Base-by-base conservation (phyloP, 1,140 invertebrate genomes). In the Eriosoma lanigerum region DNA sequence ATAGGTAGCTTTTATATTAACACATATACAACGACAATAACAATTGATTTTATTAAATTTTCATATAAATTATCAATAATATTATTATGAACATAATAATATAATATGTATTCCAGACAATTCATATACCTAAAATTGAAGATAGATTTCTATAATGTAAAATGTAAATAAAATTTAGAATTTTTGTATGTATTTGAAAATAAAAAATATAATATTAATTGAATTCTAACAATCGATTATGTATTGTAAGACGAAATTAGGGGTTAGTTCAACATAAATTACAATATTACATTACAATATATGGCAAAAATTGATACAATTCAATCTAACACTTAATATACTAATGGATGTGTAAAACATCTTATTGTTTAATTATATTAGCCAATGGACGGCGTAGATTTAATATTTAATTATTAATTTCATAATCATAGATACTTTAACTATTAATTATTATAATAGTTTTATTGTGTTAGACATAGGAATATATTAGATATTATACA, bases 371-470 rank as follows among this genome's bases (percentile, higher is more conserved):
- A 60, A 44, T 21, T 68, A 21, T 50, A 72, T 52, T 19, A 52
- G 68, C 48, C 46, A 52, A 52, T 52, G 68, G 68, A 52, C 68
- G 68, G 68, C 68, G 24, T 52, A 52, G 26, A 29, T 52, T 29
- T 72, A 29, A 29, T 72, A 26, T n/a, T n/a, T 48, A 21, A 38
- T 46, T 66, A 44, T 21, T 66, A 17, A 19, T 1, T 15, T 26
- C 8, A 60, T 15, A 60, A 60, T 15, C 24, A 5, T 60, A 2
- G 24, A 29, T 29, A 60, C 26, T 60, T 60, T 64, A 32, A 38
- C 3, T 38, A 4, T 38, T 38, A 38, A 38, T 8, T 38, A 38
- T 8, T 8, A 54, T 54, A 54, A 4, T 15, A 46, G n/a, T n/a
- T 44, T 21, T 44, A 66, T 66, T 10, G 21, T 64, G n/a, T 44